Evolutionary conservation across 2,888 invertebrate species (phyloP), one percentile per base, ranked within the genome.

Genomic region (Leptothorax acervorum): DNA sequence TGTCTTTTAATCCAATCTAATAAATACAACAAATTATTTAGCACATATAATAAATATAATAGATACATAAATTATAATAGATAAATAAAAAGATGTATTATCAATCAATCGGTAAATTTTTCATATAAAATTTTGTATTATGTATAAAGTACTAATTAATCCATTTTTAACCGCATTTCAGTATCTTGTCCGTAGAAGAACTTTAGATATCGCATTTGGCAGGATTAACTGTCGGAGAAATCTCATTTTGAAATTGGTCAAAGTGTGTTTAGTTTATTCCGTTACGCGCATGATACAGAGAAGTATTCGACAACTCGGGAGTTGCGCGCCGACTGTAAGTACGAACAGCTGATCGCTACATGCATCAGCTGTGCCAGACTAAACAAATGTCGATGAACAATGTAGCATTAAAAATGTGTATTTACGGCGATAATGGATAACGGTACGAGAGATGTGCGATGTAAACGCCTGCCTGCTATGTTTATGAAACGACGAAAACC

Each of bases 261-360:
- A 75, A 35, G 55, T 75, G 18, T 42, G 31, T 11, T 18, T 23
- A n/a, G 18, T 35, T 55, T 45, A 48, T 76, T 62, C 18, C 18
- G 2, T 42, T 65, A 57, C n/a, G 45, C n/a, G 31, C 1, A 55
- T 63, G 11, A 18, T 5, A 23, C 12, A n/a, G 1, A 15, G 42
- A 66, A 60, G 18, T 71, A 68, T 62, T 62, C 35, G 71, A 71
- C 18, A 35, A 23, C 8, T 51, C 31, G 28, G 45, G 28, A 45
- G 3, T 65, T 35, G 35, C 48, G 23, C 23, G 35, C 2, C 12
- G 8, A 23, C 11, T 12, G 51, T 31, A 60, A 70, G 45, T 70
- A 51, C 18, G 42, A 82, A 82, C 83, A 85, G 31, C 53, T 62
- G 75, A 85, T 83, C 31, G 62, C 45, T 57, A 15, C 48, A 62